Evolutionary conservation across 1,140 invertebrate genomes (phyloP).

Genomic region (Drosophila pectinifera): DNA sequence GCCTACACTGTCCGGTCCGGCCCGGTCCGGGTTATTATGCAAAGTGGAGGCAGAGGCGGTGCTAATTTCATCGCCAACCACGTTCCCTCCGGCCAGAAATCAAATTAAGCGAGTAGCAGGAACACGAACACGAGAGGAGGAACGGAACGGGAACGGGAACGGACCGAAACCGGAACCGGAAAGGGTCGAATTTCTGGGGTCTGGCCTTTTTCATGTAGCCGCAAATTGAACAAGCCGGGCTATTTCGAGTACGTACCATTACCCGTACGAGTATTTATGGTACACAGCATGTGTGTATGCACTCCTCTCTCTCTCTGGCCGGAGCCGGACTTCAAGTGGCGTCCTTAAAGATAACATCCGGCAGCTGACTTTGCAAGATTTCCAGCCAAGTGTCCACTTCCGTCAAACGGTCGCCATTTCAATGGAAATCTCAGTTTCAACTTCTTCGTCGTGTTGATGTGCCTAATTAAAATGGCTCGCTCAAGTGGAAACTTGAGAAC

Average conservation of each 20-base stretch:
- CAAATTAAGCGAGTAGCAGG: conserved; percentile 24
- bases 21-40: conserved; percentile 38
- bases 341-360: conserved; percentile 25
- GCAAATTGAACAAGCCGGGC: conserved; percentile 44
- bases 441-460: conserved; percentile 35
- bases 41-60: conserved; percentile 27
- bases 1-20: neutral
- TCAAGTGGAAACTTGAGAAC: conserved; percentile 41
- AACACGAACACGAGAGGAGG: neutral
- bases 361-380: conserved; percentile 9
- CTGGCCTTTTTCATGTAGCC: conserved; percentile 46
- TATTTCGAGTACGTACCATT: conserved; percentile 3
- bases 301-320: neutral
- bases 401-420: conserved; percentile 9
- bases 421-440: conserved; percentile 36
- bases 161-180: conserved; percentile 5
- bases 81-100: conserved; percentile 39
- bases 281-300: conserved; percentile 1
- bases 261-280: neutral
- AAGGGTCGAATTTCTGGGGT: neutral
- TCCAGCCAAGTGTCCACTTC: conserved; percentile 26
- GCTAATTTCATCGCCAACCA: conserved; percentile 45
- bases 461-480: conserved; percentile 44
- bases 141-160: neutral
- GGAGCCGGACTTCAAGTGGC: conserved; percentile 21